Conservation (phyloP, 2,113 vertebrate genomes). For the Microcebus lehilahytsara region DNA sequence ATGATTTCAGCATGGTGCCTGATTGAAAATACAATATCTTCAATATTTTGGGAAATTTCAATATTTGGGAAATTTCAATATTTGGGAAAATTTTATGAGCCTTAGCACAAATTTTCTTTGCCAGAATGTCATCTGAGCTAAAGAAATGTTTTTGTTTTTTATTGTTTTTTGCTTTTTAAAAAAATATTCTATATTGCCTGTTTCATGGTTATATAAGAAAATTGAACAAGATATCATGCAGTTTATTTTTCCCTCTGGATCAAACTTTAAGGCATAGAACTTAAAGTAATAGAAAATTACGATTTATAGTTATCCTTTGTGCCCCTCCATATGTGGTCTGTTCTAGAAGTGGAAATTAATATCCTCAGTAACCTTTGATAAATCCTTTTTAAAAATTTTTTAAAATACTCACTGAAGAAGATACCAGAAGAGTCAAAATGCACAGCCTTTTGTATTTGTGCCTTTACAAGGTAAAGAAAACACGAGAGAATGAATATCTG, state of each 20-base stretch:
- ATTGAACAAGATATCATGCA: not conserved
- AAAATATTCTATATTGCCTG: not conserved
- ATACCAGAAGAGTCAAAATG: not conserved
- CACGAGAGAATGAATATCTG: not conserved
- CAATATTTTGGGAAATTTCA: too few relatives aligned
- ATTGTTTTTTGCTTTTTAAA: not conserved
- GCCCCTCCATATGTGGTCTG: not conserved
- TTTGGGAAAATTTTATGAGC: not conserved
- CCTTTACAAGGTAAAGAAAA: not conserved
- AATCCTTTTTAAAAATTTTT: not conserved
- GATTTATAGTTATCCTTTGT: not conserved
- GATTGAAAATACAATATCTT: not conserved
- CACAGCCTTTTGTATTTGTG: not conserved
- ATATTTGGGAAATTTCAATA: too few relatives aligned
- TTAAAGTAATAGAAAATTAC: conserved; percentile 1
- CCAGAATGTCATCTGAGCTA: not conserved
- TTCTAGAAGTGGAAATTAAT: not conserved
- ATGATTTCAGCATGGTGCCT: not conserved
- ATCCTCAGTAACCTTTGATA: not conserved
- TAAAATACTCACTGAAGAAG: not conserved
- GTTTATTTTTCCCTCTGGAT: not conserved
- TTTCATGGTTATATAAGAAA: not conserved
- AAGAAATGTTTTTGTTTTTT: not conserved
- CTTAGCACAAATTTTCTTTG: not conserved
- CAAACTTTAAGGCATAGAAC: not conserved